phyloP scores from a whole-genome alignment of 2,888 invertebrate species.

The Embidobia sp. region DNA sequence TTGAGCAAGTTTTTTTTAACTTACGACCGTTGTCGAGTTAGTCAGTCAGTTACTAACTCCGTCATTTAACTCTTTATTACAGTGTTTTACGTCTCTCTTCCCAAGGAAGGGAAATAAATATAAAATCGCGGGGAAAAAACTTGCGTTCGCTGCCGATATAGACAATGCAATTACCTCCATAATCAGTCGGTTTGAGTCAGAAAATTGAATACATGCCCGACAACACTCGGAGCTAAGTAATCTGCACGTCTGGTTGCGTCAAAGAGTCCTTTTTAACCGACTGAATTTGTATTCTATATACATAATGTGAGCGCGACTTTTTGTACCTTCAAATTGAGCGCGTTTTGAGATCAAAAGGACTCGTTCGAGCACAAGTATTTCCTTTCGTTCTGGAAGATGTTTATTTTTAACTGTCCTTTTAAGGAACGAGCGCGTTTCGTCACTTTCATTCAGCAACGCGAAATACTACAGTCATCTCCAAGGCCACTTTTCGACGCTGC shows the following conservation, averaged over 20 bases:
- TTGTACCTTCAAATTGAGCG: too few species aligned
- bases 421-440: background rate
- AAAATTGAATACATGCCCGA: too few species aligned
- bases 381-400: too few species aligned
- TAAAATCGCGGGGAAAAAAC: background rate
- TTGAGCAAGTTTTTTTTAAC: constrained; percentile 69
- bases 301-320: too few species aligned
- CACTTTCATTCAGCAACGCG: constrained; percentile 6
- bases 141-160: background rate
- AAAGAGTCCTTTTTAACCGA: too few species aligned
- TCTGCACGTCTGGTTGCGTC: too few species aligned
- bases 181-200: too few species aligned
- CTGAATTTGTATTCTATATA: too few species aligned
- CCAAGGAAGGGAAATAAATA: constrained; percentile 16
- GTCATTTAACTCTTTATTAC: constrained; percentile 53
- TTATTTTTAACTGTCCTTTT: background rate
- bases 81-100: constrained; percentile 30
- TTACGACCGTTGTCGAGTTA: constrained; percentile 64
- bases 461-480: background rate
- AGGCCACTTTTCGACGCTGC: background rate
- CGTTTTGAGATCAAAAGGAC: too few species aligned
- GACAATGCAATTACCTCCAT: constrained; percentile 2
- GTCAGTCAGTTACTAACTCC: constrained; percentile 63
- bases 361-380: too few species aligned
- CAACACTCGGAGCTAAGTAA: too few species aligned